Conservation (phyloP, 2,113 vertebrate genomes). For the Terrapene triunguis region DNA sequence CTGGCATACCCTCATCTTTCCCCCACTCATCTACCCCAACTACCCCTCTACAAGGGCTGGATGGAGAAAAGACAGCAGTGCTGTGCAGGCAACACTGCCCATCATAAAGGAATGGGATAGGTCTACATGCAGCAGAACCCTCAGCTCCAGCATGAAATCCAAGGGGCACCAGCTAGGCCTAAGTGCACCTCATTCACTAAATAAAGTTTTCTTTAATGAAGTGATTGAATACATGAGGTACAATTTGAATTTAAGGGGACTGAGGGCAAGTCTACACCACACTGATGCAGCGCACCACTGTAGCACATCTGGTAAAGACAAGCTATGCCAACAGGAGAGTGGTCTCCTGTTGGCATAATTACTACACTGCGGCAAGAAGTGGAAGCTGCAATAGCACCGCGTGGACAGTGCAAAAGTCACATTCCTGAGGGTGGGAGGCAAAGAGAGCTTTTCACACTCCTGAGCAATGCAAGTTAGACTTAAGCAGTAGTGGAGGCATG, state of each 20-base stretch:
- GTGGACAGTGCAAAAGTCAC: no score
- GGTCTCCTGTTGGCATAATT: no score
- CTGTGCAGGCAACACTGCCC: background rate
- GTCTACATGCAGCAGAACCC: background rate
- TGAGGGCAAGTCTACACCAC: no score
- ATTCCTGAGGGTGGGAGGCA: fast-evolving
- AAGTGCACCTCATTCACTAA: background rate
- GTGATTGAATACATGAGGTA: background rate
- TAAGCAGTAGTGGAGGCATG: no score
- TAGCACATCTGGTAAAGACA: no score
- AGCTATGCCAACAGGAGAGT: no score
- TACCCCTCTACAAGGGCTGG: background rate
- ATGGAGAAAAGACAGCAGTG: background rate
- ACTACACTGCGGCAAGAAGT: no score
- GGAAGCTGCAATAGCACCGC: no score
- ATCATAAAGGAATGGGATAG: background rate
- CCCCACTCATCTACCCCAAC: background rate
- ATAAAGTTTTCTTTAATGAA: background rate
- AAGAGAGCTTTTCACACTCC: no score
- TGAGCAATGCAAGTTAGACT: no score
- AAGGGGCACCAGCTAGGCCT: background rate
- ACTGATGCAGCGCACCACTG: no score
- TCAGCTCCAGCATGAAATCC: background rate
- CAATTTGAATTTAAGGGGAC: background rate
- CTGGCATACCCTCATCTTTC: background rate